Evolutionary conservation across 2,888 invertebrate species (phyloP), one percentile per base, ranked within the genome.

Genomic region (Arge pagana): DNA sequence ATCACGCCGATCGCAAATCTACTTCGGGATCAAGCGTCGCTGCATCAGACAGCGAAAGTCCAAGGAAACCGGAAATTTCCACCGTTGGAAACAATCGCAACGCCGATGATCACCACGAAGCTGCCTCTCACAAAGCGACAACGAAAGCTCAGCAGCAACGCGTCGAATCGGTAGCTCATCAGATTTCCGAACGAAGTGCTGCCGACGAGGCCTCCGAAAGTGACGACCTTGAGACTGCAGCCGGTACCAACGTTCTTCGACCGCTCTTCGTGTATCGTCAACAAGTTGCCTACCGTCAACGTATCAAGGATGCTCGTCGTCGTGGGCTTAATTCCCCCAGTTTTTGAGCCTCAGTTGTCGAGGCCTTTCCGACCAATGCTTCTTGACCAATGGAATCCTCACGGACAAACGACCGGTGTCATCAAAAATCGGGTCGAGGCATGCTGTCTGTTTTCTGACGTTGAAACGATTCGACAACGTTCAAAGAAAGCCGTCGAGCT

Each of bases 211-310:
- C 55, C 11, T 50, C 11, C 15, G 50, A 51, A 3, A 8, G 3
- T 42, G 64, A 65, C 1, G 73, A 74, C 48, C 61, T 75, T 4
- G 70, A 73, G 42, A 70, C 71, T 3, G 74, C 74, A 0, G 74
- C 75, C 42, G 74, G 74, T 8, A 72, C 72, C 1, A 73, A 72
- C 15, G 59, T 72, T 31, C 67, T 75, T 11, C 68, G 75, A 31
- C 75, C 75, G 4, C 55, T 75, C 16, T 75, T 75, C 55, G 75
- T 75, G 31, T 75, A 75, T 50, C 64, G 75, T 13, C 75, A 74
- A 31, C 75, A 75, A 53, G 48, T 73, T 21, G 74, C 73, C 2
- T 71, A 72, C 43, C 66, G 70, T n/a, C 69, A 72, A 43, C 70
- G 71, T 11, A 42, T 61, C n/a, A 67, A 59, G 18, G 67, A 71